Percentiles rank a stretch among this genome's conserved stretches.
Conservation (phyloP, 2,113 vertebrate species). For the Carettochelys insculpta region DNA sequence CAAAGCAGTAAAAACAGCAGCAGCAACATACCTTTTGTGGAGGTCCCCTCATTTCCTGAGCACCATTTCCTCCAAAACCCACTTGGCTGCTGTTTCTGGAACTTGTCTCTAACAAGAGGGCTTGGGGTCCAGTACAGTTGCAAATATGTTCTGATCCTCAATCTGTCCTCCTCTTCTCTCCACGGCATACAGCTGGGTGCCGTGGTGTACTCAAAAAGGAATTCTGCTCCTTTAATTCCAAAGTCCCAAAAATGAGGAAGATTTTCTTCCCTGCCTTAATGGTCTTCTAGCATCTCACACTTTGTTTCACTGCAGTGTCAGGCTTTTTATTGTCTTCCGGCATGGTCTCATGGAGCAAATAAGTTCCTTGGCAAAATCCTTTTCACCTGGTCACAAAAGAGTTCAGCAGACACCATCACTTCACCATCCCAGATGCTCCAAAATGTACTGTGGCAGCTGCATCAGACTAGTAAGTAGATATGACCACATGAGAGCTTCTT, state of each 20-base stretch:
- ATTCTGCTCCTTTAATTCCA: constrained; percentile 32
- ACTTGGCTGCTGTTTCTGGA: constrained; percentile 74
- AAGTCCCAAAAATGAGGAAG: constrained; percentile 67
- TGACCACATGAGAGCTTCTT: constrained; percentile 25
- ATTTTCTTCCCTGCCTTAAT: constrained; percentile 63
- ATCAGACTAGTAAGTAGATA: constrained; percentile 49
- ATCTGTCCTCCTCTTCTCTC: constrained; percentile 60
- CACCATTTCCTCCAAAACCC: constrained; percentile 73
- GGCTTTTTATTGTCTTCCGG: constrained; percentile 65
- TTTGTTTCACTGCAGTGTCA: constrained; percentile 50
- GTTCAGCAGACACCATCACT: constrained; percentile 64
- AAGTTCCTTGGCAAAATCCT: constrained; percentile 53
- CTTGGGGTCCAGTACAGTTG: constrained; percentile 70
- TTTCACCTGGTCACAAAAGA: constrained; percentile 55
- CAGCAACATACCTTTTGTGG: constrained; percentile 72
- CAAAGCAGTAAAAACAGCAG: constrained; percentile 61
- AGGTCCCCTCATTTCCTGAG: constrained; percentile 69
- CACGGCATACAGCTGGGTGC: constrained; percentile 64
- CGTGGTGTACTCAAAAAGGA: constrained; percentile 39
- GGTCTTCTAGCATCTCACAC: constrained; percentile 60
- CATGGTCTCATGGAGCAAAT: constrained; percentile 61
- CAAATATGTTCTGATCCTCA: constrained; percentile 72
- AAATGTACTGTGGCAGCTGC: constrained; percentile 53
- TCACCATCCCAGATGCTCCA: constrained; percentile 57
- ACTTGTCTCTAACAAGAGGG: constrained; percentile 72